A percentile compares a stretch with the other conserved stretches of the same genome.
phyloP scores from a whole-genome alignment of 2,888 invertebrate species.

The Carpatolechia fugitivella region DNA sequence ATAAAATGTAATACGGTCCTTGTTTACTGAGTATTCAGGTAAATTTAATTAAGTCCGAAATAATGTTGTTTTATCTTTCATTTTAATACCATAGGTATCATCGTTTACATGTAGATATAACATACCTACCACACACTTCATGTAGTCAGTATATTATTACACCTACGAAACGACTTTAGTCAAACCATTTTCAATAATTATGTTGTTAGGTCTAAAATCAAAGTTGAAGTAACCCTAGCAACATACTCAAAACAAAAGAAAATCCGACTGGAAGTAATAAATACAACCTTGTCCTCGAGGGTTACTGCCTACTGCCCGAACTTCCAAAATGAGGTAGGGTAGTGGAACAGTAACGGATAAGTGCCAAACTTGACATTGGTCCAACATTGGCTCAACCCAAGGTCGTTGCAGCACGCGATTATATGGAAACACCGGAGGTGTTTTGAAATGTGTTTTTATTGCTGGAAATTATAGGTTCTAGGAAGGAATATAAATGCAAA shows the following conservation, averaged over 20 bases:
- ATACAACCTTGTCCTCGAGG: background rate
- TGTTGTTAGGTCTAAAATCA: too few relatives aligned
- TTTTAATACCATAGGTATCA: too few relatives aligned
- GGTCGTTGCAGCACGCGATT: background rate
- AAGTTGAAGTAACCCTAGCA: background rate
- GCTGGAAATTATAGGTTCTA: background rate
- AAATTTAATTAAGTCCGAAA: too few relatives aligned
- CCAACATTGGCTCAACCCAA: background rate
- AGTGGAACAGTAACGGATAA: background rate
- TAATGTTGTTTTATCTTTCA: too few relatives aligned
- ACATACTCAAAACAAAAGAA: conserved; percentile 1
- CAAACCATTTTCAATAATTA: too few relatives aligned
- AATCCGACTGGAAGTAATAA: background rate
- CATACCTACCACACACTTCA: too few relatives aligned
- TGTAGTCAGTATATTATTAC: too few relatives aligned
- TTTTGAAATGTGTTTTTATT: background rate
- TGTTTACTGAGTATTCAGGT: too few relatives aligned
- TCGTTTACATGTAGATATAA: too few relatives aligned
- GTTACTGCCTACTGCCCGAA: background rate
- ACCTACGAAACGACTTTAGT: too few relatives aligned
- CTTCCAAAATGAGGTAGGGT: background rate
- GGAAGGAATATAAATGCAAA: background rate
- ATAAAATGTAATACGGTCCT: background rate
- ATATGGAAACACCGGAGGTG: background rate
- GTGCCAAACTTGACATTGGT: conserved; percentile 1